Conservation (phyloP, 1,140 invertebrate genomes). For the Drosophila sp. region DNA sequence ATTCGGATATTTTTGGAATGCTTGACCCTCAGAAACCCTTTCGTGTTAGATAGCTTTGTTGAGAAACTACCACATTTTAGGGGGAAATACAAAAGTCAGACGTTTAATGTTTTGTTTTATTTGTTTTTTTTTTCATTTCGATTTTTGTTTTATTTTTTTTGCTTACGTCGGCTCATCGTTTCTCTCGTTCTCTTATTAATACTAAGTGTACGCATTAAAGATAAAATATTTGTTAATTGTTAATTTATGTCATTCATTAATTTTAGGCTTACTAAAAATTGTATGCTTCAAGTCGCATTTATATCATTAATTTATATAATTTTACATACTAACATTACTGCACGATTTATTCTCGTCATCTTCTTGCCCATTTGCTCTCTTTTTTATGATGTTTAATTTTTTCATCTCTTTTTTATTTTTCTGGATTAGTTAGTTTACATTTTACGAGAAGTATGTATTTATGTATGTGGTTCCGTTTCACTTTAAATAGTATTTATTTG, state of each 20-base stretch:
- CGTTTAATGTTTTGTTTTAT: too few relatives aligned
- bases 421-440: constrained; percentile 36
- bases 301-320: constrained; percentile 30
- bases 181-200: constrained; percentile 51
- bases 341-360: not conserved
- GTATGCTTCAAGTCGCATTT: constrained; percentile 39
- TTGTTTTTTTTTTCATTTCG: constrained; percentile 18
- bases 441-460: constrained; percentile 18
- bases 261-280: constrained; percentile 63
- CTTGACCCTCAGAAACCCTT: not conserved
- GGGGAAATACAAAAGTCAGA: constrained; percentile 10
- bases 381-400: constrained; percentile 5
- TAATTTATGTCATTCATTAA: constrained; percentile 46
- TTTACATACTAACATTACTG: constrained; percentile 31
- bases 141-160: constrained; percentile 31
- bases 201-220: constrained; percentile 75
- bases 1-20: too few relatives aligned
- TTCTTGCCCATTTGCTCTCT: not conserved
- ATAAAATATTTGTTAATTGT: constrained; percentile 68
- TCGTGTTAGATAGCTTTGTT: constrained; percentile 3
- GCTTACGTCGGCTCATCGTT: constrained; percentile 28
- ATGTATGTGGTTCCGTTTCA: constrained; percentile 32
- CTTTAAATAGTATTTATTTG: constrained; percentile 40
- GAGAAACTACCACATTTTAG: not conserved
- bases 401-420: not conserved